Evolutionary conservation across 53 echinoderm and acorn worm genomes (phyloP).

Genomic region (Mesocentrotus franciscanus): DNA sequence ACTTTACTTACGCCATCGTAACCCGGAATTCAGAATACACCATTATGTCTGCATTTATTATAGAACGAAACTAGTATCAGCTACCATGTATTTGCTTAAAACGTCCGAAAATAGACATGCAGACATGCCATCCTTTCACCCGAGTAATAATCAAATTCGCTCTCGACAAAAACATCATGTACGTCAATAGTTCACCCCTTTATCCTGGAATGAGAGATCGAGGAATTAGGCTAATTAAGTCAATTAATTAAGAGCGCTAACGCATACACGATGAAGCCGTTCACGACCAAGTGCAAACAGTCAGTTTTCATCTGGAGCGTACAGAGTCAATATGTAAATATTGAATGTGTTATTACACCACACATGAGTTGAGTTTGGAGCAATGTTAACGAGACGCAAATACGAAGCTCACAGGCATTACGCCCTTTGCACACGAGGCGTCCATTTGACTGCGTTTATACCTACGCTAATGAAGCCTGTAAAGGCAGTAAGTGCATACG

Average conservation of each 20-base stretch:
- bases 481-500: no score
- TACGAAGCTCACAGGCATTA: not conserved
- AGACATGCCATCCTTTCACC: not conserved
- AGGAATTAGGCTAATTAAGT: constrained; percentile 46
- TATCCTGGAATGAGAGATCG: constrained; percentile 2
- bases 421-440: no score
- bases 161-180: not conserved
- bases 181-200: not conserved
- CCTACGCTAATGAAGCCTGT: no score
- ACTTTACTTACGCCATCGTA: no score
- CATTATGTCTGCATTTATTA: no score
- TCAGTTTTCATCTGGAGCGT: not conserved
- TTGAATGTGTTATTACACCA: constrained; percentile 26
- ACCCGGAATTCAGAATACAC: no score
- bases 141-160: not conserved
- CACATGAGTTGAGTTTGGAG: not conserved
- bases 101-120: not conserved
- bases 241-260: constrained; percentile 48
- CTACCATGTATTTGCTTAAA: not conserved
- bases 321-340: not conserved
- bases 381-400: not conserved
- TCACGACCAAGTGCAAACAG: not conserved
- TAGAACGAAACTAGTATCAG: no score
- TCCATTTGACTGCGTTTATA: no score
- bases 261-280: not conserved